A percentile compares a stretch with the other conserved stretches of the same genome.
Evolutionary conservation across 2,113 vertebrate species (phyloP).

Genomic region (Sylvia atricapilla): DNA sequence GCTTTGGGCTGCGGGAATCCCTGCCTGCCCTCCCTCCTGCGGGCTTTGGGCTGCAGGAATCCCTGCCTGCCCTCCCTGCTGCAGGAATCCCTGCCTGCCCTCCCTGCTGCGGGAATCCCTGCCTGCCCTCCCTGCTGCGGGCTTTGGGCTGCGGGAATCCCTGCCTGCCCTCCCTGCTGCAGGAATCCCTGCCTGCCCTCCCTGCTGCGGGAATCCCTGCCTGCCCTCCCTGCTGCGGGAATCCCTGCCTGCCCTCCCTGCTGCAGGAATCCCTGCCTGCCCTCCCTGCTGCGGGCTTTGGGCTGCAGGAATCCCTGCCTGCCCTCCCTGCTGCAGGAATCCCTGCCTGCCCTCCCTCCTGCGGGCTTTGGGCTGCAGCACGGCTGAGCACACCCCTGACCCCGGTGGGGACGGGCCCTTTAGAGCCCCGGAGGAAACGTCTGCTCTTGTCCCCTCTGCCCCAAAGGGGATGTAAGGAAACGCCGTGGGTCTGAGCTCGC

Average conservation of each 20-base stretch:
- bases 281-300: too few relatives aligned
- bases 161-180: too few relatives aligned
- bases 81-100: fast-evolving
- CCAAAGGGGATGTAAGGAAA: fast-evolving
- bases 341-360: not conserved
- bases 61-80: too few relatives aligned
- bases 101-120: fast-evolving
- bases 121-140: too few relatives aligned
- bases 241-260: too few relatives aligned
- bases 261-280: fast-evolving
- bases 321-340: fast-evolving
- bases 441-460: not conserved
- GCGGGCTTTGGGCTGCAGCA: not conserved
- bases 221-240: too few relatives aligned
- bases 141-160: fast-evolving
- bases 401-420: not conserved
- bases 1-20: fast-evolving
- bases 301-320: fast-evolving
- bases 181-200: too few relatives aligned
- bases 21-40: too few relatives aligned
- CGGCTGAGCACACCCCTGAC: not conserved
- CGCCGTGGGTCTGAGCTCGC: fast-evolving
- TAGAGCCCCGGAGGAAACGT: fast-evolving
- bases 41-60: fast-evolving
- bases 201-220: fast-evolving